Percentiles rank a stretch among this genome's conserved stretches.
Evolutionary conservation across 2,888 invertebrate species (phyloP).

Genomic region (Fragum whitleyi): DNA sequence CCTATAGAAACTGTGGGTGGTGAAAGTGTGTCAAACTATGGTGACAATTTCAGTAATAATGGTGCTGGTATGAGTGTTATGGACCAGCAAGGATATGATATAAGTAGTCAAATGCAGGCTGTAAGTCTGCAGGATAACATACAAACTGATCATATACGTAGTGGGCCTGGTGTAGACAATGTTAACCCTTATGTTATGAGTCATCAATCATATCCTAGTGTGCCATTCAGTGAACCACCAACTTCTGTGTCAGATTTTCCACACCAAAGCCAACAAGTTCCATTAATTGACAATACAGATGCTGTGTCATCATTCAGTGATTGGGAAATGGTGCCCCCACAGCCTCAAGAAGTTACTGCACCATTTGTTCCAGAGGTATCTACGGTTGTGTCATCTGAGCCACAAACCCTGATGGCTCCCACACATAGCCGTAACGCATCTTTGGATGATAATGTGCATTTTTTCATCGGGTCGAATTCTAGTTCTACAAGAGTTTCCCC

Average conservation of each 20-base stretch:
- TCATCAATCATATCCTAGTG: not conserved
- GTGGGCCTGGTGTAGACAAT: not conserved
- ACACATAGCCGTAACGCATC: constrained; percentile 68
- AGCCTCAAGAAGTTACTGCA: not conserved
- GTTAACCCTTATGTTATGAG: not conserved
- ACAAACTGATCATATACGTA: constrained; percentile 16
- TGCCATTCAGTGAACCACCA: not conserved
- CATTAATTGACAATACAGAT: not conserved
- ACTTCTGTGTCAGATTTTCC: not conserved
- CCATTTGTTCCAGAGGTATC: constrained; percentile 30
- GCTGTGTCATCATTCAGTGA: constrained; percentile 62
- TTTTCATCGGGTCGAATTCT: constrained; percentile 70
- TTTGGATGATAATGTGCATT: constrained; percentile 71
- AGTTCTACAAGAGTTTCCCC: constrained; percentile 67
- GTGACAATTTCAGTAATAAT: constrained; percentile 5
- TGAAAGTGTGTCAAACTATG: constrained; percentile 19
- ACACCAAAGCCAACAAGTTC: not conserved
- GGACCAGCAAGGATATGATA: constrained; percentile 11
- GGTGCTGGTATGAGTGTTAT: constrained; percentile 5
- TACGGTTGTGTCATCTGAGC: not conserved
- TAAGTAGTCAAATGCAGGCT: constrained; percentile 32
- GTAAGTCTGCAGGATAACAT: constrained; percentile 21
- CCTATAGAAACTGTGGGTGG: constrained; percentile 15
- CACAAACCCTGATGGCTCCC: constrained; percentile 5
- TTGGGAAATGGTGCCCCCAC: constrained; percentile 75